Evolutionary conservation across 2,797 vertebrate species (phyloP).

Genomic region (Falco biarmicus): DNA sequence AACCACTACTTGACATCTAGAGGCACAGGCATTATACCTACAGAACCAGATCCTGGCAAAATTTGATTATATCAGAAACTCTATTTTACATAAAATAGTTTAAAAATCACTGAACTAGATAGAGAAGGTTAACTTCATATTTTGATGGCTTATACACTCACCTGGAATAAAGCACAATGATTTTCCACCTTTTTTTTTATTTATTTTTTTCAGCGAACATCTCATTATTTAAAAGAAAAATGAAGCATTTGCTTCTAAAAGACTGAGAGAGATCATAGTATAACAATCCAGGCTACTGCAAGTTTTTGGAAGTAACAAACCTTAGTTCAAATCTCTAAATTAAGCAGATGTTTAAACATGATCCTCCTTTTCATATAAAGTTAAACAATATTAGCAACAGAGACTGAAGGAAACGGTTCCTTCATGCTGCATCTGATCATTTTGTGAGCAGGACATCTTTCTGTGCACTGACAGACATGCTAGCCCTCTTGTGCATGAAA

Average conservation of each 20-base stretch:
- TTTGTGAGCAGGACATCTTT: background rate
- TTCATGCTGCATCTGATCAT: background rate
- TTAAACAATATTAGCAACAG: background rate
- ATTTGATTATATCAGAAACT: background rate
- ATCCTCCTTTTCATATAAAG: background rate
- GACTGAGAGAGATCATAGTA: background rate
- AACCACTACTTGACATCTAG: background rate
- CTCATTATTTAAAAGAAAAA: background rate
- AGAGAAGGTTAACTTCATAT: background rate
- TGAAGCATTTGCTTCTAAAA: background rate
- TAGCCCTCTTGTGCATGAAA: background rate
- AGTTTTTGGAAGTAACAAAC: background rate
- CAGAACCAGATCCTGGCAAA: background rate
- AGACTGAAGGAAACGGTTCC: background rate
- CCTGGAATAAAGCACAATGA: background rate
- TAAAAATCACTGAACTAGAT: background rate
- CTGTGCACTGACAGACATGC: fast-evolving
- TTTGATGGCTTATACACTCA: background rate
- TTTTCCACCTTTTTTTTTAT: background rate
- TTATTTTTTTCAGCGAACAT: background rate
- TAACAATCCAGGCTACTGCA: background rate
- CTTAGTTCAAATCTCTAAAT: background rate
- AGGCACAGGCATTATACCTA: background rate
- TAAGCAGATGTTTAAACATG: background rate
- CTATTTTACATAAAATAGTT: background rate